Conservation (phyloP, 1,140 invertebrate species). For the Formica selysi region DNA sequence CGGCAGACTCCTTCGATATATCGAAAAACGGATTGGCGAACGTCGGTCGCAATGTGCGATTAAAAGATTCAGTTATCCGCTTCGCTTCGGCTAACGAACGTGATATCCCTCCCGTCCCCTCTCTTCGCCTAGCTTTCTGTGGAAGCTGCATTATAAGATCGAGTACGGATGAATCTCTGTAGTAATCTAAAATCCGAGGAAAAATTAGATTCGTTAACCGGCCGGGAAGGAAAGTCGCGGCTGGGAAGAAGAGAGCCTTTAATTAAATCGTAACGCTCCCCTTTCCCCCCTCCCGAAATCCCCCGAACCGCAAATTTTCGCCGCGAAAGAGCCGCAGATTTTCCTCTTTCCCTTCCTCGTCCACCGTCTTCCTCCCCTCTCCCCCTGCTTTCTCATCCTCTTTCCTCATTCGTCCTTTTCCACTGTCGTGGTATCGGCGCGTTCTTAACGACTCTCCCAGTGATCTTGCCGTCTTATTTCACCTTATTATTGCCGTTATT, state of each 20-base stretch:
- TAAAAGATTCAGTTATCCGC: constrained; percentile 70
- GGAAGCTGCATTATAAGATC: constrained; percentile 69
- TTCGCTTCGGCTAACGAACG: constrained; percentile 62
- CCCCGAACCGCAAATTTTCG: constrained; percentile 46
- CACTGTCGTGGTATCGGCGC: not conserved
- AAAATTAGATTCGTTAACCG: constrained; percentile 78
- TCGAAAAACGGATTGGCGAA: constrained; percentile 66
- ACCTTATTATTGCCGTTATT: constrained; percentile 74
- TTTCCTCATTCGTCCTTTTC: not conserved
- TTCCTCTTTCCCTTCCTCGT: constrained; percentile 36
- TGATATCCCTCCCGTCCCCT: not conserved
- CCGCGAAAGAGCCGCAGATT: constrained; percentile 51
- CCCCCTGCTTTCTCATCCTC: not conserved
- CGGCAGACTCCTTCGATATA: constrained; percentile 10
- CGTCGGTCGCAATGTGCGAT: constrained; percentile 66
- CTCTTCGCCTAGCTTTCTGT: not conserved
- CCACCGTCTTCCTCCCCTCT: not conserved
- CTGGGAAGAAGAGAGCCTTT: constrained; percentile 60
- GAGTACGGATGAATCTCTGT: constrained; percentile 65
- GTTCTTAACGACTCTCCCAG: constrained; percentile 45
- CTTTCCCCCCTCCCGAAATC: constrained; percentile 37
- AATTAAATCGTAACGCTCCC: constrained; percentile 74
- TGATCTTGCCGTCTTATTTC: constrained; percentile 69
- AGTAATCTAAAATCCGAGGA: constrained; percentile 71
- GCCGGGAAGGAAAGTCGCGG: constrained; percentile 65